Percentiles rank a stretch among this genome's conserved stretches.
phyloP scores from a whole-genome alignment of 2,113 vertebrate genomes.

The Motacilla alba region DNA sequence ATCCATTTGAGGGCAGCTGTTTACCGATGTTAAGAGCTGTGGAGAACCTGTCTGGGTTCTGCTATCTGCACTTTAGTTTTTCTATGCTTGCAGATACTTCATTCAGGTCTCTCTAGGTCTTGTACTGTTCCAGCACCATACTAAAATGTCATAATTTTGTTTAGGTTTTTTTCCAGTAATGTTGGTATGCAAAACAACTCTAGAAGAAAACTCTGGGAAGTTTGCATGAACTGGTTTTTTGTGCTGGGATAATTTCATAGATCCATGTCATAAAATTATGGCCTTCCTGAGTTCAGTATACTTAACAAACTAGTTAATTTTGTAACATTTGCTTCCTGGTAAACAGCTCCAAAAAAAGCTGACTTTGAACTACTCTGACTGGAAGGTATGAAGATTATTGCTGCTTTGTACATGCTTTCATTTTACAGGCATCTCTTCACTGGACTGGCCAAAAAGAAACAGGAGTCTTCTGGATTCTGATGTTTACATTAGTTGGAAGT shows the following conservation, averaged over 20 bases:
- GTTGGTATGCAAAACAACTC: neutral
- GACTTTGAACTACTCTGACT: neutral
- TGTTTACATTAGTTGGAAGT: neutral
- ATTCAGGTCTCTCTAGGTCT: neutral
- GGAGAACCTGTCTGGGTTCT: neutral
- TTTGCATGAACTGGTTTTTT: neutral
- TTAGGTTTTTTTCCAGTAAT: neutral
- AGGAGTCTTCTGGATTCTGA: neutral
- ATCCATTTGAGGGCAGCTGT: constrained; percentile 73
- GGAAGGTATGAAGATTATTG: neutral
- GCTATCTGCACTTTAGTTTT: neutral
- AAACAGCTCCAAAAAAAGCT: neutral
- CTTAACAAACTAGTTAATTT: neutral
- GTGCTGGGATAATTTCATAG: neutral
- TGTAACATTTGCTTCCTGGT: neutral
- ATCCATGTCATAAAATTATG: neutral
- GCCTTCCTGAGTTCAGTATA: neutral
- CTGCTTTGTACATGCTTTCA: neutral
- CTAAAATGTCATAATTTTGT: neutral
- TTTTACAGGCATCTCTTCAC: neutral
- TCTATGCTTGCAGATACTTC: neutral
- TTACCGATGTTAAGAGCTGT: neutral
- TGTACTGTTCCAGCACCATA: neutral
- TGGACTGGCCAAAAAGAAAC: neutral
- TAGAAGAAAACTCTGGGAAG: neutral